Conservation (phyloP, 1,140 invertebrate genomes). For the Chlorops oryzae region DNA sequence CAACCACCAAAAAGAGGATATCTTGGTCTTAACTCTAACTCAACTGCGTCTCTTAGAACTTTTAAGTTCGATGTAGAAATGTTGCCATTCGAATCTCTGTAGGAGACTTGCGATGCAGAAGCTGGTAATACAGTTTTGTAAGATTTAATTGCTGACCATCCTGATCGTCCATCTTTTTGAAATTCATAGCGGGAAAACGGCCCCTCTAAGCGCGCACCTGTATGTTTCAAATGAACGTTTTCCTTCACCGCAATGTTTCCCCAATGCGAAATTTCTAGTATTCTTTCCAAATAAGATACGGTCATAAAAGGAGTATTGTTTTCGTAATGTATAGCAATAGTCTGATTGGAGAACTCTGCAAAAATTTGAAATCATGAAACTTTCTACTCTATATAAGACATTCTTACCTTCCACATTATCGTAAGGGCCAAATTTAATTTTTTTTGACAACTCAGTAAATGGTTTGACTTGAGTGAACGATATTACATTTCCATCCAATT, state of each 20-base stretch:
- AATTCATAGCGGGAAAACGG: slow-evolving; percentile 96
- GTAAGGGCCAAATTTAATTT: slow-evolving; percentile 83
- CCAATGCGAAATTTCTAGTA: slow-evolving; percentile 98
- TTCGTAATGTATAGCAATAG: slow-evolving; percentile 85
- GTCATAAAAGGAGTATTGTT: slow-evolving; percentile 95
- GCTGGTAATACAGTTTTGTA: slow-evolving; percentile 92
- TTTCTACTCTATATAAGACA: background rate
- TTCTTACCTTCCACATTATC: slow-evolving; percentile 57
- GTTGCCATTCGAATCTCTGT: slow-evolving; percentile 97
- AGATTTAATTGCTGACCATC: slow-evolving; percentile 79
- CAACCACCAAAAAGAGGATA: slow-evolving; percentile 99
- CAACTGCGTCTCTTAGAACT: slow-evolving; percentile 82
- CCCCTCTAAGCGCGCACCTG: slow-evolving; percentile 87
- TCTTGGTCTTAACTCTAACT: slow-evolving; percentile 87
- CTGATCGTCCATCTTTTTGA: slow-evolving; percentile 79
- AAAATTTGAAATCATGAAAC: background rate
- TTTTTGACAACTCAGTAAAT: slow-evolving; percentile 67
- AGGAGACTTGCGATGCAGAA: slow-evolving; percentile 79
- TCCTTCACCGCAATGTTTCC: slow-evolving; percentile 98
- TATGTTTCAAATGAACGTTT: slow-evolving; percentile 83
- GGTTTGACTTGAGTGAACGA: slow-evolving; percentile 84
- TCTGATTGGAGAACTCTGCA: slow-evolving; percentile 52
- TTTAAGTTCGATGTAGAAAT: slow-evolving; percentile 95
- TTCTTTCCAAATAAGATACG: slow-evolving; percentile 75
- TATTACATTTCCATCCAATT: slow-evolving; percentile 73